Conservation (phyloP, 2,888 invertebrate genomes). For the Stomorhina lunata region DNA sequence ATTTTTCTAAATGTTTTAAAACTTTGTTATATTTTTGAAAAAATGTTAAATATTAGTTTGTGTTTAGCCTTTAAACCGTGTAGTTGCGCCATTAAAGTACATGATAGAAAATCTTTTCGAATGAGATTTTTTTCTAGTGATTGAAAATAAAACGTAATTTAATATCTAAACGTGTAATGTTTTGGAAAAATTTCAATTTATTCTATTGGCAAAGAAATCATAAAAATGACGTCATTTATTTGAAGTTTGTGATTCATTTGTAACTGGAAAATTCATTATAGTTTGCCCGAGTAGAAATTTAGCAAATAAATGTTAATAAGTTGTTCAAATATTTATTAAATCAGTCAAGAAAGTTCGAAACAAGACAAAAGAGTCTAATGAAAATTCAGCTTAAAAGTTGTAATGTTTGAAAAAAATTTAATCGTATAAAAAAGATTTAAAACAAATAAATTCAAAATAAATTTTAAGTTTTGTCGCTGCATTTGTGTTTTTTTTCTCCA, state of each 20-base stretch:
- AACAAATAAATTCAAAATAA: not conserved
- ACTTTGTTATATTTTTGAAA: not conserved
- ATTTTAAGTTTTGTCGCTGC: conserved; percentile 10
- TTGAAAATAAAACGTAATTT: not conserved
- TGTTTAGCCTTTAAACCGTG: conserved; percentile 38
- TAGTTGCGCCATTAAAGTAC: not conserved
- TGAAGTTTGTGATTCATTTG: conserved; percentile 1
- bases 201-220: not conserved
- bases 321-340: not conserved
- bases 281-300: not conserved
- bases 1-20: not conserved
- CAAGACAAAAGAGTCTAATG: not conserved
- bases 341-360: not conserved
- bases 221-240: conserved; percentile 41
- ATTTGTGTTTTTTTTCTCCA: no score
- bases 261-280: not conserved
- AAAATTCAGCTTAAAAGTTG: not conserved
- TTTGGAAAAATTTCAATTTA: conserved; percentile 17
- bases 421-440: not conserved
- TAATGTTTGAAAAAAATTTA: conserved; percentile 2
- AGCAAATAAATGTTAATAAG: conserved; percentile 33
- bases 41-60: conserved; percentile 29
- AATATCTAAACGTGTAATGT: not conserved
- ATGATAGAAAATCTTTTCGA: not conserved
- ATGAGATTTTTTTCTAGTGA: not conserved